Evolutionary conservation across 2,113 vertebrate genomes (phyloP).

Genomic region (Verasper variegatus): DNA sequence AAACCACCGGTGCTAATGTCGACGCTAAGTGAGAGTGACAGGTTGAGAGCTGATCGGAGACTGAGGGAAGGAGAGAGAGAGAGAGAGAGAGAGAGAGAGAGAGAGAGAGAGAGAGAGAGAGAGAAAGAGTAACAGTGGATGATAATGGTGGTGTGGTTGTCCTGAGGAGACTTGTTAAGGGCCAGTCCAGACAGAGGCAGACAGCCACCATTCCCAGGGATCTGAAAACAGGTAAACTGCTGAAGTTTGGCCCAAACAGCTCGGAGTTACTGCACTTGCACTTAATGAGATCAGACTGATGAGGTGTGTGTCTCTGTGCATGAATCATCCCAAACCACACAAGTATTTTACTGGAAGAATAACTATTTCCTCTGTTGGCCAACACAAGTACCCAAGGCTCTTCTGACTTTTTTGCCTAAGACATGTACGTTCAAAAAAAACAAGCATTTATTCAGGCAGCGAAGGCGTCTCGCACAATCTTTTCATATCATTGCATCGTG

Average conservation of each 20-base stretch:
- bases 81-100: constrained; percentile 56
- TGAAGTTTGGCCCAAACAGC: constrained; percentile 78
- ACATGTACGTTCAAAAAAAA: constrained; percentile 20
- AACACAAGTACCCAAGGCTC: constrained; percentile 39
- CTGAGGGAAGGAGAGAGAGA: constrained; percentile 48
- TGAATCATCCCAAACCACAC: constrained; percentile 56
- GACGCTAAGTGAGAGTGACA: constrained; percentile 96
- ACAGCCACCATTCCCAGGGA: constrained; percentile 70
- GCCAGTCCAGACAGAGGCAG: constrained; percentile 68
- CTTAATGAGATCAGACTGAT: constrained; percentile 71
- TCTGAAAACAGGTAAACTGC: constrained; percentile 73
- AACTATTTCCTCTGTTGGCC: constrained; percentile 44
- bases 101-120: constrained; percentile 57
- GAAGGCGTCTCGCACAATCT: constrained; percentile 46
- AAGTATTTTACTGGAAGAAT: constrained; percentile 58
- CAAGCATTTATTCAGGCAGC: constrained; percentile 34
- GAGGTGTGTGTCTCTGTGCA: constrained; percentile 39
- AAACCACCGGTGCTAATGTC: constrained; percentile 92
- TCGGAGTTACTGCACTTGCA: constrained; percentile 67
- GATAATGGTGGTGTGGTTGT: constrained; percentile 73
- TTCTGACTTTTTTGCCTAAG: constrained; percentile 26
- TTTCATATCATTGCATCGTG: constrained; percentile 15
- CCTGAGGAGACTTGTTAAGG: constrained; percentile 82
- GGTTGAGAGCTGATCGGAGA: constrained; percentile 82
- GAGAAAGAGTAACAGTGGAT: constrained; percentile 56